Percentiles rank a stretch among this genome's conserved stretches.
phyloP scores from a whole-genome alignment of 2,113 vertebrate species.

The Naja naja region DNA sequence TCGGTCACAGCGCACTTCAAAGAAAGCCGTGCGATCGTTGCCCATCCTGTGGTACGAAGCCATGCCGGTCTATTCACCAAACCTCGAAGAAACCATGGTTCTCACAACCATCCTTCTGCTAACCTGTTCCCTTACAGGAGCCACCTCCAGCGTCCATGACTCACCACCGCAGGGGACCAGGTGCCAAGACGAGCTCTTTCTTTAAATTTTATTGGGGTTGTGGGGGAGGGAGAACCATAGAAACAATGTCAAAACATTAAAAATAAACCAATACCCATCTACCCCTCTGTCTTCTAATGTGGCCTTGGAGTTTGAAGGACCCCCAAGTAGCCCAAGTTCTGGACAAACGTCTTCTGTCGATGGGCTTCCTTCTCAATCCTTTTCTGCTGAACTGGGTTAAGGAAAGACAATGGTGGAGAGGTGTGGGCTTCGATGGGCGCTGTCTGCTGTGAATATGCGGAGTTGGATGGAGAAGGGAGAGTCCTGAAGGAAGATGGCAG shows the following conservation, averaged over 20 bases:
- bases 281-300: not conserved
- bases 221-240: not conserved
- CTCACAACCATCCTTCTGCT: not conserved
- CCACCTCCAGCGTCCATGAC: not conserved
- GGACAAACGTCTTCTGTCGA: too few species aligned
- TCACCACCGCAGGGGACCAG: not conserved
- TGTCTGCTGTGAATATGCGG: constrained; percentile 89
- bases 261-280: not conserved
- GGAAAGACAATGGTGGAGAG: constrained; percentile 92
- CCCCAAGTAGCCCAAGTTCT: not conserved
- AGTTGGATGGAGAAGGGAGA: constrained; percentile 90
- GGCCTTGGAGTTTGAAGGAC: not conserved
- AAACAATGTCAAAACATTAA: not conserved
- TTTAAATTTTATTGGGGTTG: not conserved
- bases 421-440: constrained; percentile 79
- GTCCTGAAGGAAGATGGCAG: constrained; percentile 86
- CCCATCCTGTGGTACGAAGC: not conserved
- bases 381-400: constrained; percentile 85
- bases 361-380: constrained; percentile 41
- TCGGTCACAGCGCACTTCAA: too few species aligned
- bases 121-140: not conserved
- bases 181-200: not conserved
- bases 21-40: not conserved
- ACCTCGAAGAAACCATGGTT: not conserved
- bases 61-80: not conserved